These are phyloP conservation scores for Mesaphorura yosii DNA, from an alignment of 1,140 invertebrate species.

Conservation along the genomic window DNA sequence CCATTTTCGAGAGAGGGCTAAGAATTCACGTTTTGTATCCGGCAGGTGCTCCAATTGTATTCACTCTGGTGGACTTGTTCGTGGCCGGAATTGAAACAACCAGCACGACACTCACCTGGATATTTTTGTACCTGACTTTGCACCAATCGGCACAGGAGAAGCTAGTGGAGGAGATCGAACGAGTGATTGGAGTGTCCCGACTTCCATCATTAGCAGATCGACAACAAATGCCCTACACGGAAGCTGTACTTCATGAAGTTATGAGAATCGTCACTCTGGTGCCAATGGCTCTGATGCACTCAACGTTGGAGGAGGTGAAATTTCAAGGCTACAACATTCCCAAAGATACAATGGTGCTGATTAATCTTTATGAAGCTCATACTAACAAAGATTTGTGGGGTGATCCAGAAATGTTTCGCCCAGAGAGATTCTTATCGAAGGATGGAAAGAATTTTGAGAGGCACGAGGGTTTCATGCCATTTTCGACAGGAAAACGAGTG, in stretches of 20 bases:
- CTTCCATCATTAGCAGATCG: constrained; percentile 38
- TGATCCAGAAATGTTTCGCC: constrained; percentile 34
- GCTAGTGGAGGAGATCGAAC: constrained; percentile 52
- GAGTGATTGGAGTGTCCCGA: constrained; percentile 38
- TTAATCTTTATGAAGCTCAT: constrained; percentile 35
- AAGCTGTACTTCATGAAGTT: constrained; percentile 32
- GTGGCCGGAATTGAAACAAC: too few species aligned
- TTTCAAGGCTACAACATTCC: constrained; percentile 33
- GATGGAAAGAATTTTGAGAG: constrained; percentile 24
- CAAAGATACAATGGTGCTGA: constrained; percentile 34
- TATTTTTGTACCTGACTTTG: constrained; percentile 52
- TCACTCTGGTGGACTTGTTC: too few species aligned
- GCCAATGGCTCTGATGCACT: constrained; percentile 20
- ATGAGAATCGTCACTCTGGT: constrained; percentile 17
- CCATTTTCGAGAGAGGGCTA: too few species aligned
- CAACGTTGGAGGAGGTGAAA: constrained; percentile 10
- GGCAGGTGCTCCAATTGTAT: too few species aligned
- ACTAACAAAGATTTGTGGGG: constrained; percentile 33
- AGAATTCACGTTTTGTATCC: too few species aligned
- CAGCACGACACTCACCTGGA: constrained; percentile 55
- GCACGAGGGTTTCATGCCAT: constrained; percentile 16
- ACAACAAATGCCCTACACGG: constrained; percentile 32
- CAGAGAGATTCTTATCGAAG: constrained; percentile 34
- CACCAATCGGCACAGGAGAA: constrained; percentile 53
- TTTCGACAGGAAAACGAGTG: constrained; percentile 53